Percentiles rank a stretch among this genome's conserved stretches.
Evolutionary conservation across 2,888 invertebrate genomes (phyloP).

Genomic region (Cataglyphis rosenhaueri): DNA sequence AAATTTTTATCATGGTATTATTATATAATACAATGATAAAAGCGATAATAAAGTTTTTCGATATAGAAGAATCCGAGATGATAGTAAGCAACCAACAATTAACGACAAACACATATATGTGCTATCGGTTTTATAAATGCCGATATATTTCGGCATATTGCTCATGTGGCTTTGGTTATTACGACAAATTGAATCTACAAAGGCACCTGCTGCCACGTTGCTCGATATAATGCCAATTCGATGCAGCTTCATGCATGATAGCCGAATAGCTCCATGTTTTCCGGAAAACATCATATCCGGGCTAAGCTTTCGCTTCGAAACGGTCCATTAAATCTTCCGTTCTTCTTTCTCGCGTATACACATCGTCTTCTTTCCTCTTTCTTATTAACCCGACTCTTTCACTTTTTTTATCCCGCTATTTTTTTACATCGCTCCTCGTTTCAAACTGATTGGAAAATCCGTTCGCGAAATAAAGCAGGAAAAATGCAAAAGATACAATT

Average conservation of each 20-base stretch:
- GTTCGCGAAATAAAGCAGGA: background rate
- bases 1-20: background rate
- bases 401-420: conserved; percentile 7
- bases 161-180: conserved; percentile 71
- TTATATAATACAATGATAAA: background rate
- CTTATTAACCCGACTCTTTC: conserved; percentile 12
- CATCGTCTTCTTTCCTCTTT: background rate
- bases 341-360: conserved; percentile 21
- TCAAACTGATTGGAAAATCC: background rate
- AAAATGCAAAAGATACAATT: background rate
- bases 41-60: conserved; percentile 1
- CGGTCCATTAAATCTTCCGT: conserved; percentile 68
- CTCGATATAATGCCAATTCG: conserved; percentile 49
- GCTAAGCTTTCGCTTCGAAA: conserved; percentile 22
- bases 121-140: conserved; percentile 39
- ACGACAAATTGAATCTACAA: conserved; percentile 81
- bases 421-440: background rate
- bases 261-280: conserved; percentile 60
- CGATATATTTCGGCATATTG: conserved; percentile 65
- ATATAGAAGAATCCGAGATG: background rate
- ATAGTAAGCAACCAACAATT: background rate
- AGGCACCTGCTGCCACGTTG: conserved; percentile 75
- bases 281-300: conserved; percentile 51
- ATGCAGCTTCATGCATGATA: conserved; percentile 71
- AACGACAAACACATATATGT: conserved; percentile 24